These are phyloP conservation scores for Aspidoscelis tigris DNA, from an alignment of 2,113 vertebrate genomes.

Conservation along the genomic window DNA sequence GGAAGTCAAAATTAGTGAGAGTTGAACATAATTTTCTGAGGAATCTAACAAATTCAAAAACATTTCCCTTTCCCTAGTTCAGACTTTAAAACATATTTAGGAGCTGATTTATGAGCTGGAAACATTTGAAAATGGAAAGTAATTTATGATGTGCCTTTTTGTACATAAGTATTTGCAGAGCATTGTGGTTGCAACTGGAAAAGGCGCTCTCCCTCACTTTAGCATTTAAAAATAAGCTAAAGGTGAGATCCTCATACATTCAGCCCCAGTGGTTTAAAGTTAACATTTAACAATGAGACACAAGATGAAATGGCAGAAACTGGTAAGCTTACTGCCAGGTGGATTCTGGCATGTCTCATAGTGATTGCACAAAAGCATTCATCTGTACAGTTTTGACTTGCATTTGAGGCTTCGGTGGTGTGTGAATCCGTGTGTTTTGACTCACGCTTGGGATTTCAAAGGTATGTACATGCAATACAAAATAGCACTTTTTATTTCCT, in stretches of 20 bases:
- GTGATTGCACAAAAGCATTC: background rate
- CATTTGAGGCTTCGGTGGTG: background rate
- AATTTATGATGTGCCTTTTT: background rate
- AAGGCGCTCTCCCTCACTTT: background rate
- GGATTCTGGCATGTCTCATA: background rate
- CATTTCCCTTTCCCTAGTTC: background rate
- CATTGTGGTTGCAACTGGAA: background rate
- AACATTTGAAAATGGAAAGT: background rate
- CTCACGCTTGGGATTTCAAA: too few relatives aligned
- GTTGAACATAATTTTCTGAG: background rate
- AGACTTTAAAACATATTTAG: background rate
- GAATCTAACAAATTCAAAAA: conserved; percentile 10
- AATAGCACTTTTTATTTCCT: background rate
- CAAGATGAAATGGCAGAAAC: conserved; percentile 4
- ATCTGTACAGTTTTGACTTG: background rate
- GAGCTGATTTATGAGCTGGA: background rate
- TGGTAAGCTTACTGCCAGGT: background rate
- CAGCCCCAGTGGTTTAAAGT: conserved; percentile 16
- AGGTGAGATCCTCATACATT: conserved; percentile 16
- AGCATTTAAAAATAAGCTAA: background rate
- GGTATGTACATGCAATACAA: background rate
- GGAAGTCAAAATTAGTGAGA: too few relatives aligned
- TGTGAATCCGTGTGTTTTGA: background rate
- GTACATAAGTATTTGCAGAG: conserved; percentile 18
- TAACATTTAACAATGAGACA: conserved; percentile 13